Percentiles rank a stretch among this genome's conserved stretches.
Evolutionary conservation across 1,140 invertebrate species (phyloP).

Genomic region (Samia ricini): DNA sequence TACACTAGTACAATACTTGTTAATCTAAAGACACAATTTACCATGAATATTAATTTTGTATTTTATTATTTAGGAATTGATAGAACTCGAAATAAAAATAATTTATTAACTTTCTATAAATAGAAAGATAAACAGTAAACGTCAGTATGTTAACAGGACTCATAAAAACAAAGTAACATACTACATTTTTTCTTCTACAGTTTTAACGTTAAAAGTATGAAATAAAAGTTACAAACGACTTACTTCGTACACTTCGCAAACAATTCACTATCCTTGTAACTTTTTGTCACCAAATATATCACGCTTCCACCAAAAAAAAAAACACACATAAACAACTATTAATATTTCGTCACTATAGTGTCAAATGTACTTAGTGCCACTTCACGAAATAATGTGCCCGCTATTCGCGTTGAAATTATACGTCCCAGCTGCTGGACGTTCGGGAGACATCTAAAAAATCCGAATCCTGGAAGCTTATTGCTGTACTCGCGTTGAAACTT

Average conservation of each 20-base stretch:
- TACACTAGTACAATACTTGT: too few species aligned
- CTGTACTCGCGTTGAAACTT: slow-evolving; percentile 55
- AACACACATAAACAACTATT: neutral
- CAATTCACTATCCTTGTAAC: neutral
- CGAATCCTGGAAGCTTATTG: slow-evolving; percentile 70
- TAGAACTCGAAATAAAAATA: neutral
- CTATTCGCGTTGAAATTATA: slow-evolving; percentile 27
- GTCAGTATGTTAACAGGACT: neutral
- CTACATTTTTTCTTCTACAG: neutral
- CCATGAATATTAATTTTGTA: too few species aligned
- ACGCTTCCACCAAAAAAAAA: slow-evolving; percentile 2
- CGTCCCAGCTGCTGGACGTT: slow-evolving; percentile 53
- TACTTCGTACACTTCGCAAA: neutral
- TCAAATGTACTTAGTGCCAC: slow-evolving; percentile 1
- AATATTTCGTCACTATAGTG: neutral
- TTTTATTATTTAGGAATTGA: too few species aligned
- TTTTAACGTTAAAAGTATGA: neutral
- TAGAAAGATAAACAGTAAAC: neutral
- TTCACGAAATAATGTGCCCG: slow-evolving; percentile 33
- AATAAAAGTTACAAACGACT: slow-evolving; percentile 6
- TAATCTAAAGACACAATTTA: too few species aligned
- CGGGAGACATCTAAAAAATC: slow-evolving; percentile 69
- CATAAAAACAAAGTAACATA: neutral
- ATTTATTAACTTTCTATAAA: neutral
- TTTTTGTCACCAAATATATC: neutral